Evolutionary conservation across 2,113 vertebrate species (phyloP), one percentile per base, ranked within the genome.

Genomic region (Aegithalos caudatus): DNA sequence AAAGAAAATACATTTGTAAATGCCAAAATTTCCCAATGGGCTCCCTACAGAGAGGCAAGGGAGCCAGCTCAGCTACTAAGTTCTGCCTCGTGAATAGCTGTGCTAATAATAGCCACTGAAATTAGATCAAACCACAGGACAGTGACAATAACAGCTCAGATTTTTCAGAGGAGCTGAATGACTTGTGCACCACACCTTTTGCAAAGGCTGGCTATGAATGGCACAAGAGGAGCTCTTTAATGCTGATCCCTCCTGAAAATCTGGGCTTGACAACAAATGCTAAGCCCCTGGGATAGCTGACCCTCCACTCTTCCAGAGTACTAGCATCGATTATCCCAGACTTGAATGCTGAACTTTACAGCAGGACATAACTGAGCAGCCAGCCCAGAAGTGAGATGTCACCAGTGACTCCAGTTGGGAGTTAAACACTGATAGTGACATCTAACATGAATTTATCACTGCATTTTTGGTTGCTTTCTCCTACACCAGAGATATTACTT

Each of bases 121-220:
- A 96, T 93, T 91, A 88, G 96, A 97, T 96, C 92, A 93, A 92
- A 96, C 82, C 53, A 54, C 87, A 90, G 88, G 86, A 92, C 88
- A 81, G 81, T 90, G 85, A 91, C 93, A 90, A 56, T 73, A 95
- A 65, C 84, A 70, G 90, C 78, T 82, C 60, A 13, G 58, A 37
- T 40, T 62, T 77, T 83, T 88, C 47, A 48, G 71, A 94, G 67
- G 62, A 66, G 64, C 50, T 86, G 58, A 82, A 45, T 89, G 81
- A 91, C 67, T 88, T 58, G 58, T 85, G 54, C 51, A 22, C 87
- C 71, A 51, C n/a, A 69, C 66, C 81, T 91, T 66, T 56, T 64
- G 47, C 74, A 90, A 58, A 91, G 45, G 42, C 50, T 44, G 80
- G 31, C 65, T 82, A 9, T 83, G 71, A 90, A 77, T 80, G 90